Evolutionary conservation across 2,113 vertebrate genomes (phyloP).

Genomic region (Pionites leucogaster): DNA sequence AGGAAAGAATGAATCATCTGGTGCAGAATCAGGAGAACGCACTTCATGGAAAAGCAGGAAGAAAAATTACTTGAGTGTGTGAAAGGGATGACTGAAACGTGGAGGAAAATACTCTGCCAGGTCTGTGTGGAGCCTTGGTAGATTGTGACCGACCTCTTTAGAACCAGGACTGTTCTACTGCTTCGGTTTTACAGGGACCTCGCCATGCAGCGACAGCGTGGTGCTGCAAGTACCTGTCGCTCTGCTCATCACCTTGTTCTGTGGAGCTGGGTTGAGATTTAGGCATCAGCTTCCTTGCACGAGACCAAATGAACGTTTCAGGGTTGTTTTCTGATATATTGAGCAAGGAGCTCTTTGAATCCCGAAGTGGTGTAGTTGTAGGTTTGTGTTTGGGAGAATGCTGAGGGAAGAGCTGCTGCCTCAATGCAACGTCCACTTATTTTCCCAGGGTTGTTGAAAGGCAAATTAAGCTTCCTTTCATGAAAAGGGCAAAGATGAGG

Average conservation of each 20-base stretch:
- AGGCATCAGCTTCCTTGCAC: fast-evolving
- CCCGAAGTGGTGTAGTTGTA: not conserved
- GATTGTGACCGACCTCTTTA: fast-evolving
- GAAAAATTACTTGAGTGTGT: fast-evolving
- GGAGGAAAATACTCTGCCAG: fast-evolving
- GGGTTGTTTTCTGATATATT: fast-evolving
- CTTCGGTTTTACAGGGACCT: fast-evolving
- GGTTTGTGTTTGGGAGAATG: not conserved
- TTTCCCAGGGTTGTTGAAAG: not conserved
- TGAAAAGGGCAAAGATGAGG: not conserved
- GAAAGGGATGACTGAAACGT: fast-evolving
- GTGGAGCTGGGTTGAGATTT: not conserved
- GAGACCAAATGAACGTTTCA: fast-evolving
- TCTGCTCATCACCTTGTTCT: fast-evolving
- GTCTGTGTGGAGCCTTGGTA: fast-evolving
- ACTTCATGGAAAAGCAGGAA: not conserved
- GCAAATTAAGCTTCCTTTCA: not conserved
- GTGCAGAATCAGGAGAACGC: fast-evolving
- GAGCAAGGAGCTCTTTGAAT: not conserved
- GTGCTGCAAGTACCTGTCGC: no score
- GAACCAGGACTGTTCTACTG: fast-evolving
- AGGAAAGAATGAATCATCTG: not conserved
- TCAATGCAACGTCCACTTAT: not conserved
- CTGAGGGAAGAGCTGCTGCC: not conserved
- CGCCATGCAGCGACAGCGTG: fast-evolving